Base-by-base conservation (phyloP, 2,888 invertebrate species). In the Pollenia angustigena region DNA sequence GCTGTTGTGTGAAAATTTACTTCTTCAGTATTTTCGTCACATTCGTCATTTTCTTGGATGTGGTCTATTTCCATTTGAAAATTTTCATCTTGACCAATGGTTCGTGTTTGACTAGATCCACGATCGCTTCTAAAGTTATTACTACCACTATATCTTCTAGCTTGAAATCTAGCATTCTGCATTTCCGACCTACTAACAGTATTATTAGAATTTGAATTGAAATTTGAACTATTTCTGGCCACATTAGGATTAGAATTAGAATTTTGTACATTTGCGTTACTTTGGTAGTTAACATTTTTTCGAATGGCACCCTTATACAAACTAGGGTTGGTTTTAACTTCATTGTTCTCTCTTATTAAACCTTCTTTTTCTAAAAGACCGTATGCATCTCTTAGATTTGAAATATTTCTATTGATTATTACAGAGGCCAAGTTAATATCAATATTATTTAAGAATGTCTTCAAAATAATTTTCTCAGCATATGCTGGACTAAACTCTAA, bases 391-490 rank as follows among this genome's bases (percentile, higher is more conserved):
- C 76, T 58, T 12, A 84, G n/a, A 60, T 60, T 84, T 12, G 18
- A 32, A 6, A n/a, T n/a, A n/a, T 87, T 85, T 50, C 62, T 62
- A 62, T 85, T 87, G 14, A 79, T 69, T 42, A 85, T 46, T 11
- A 80, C 68, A 14, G 82, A 82, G 42, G 81, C 68, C 54, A 75
- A 74, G 52, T 79, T 88, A 42, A 85, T 54, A 76, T 89, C 85
- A 68, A 89, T 89, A 72, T 89, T 88, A 76, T 88, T 88, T 4
- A 87, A 6, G 48, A 84, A 88, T 72, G 88, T 89, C 72, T 86
- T 81, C 78, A 88, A 80, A 75, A 87, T 88, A 64, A 71, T 80
- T 54, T 85, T 82, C 71, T 89, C 84, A 60, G 85, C 85, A 82
- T 74, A 81, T 58, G 78, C 44, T 23, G 87, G 83, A 54, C 85